phyloP scores from a whole-genome alignment of 2,888 invertebrate genomes.

The Drosophila mercatorum region DNA sequence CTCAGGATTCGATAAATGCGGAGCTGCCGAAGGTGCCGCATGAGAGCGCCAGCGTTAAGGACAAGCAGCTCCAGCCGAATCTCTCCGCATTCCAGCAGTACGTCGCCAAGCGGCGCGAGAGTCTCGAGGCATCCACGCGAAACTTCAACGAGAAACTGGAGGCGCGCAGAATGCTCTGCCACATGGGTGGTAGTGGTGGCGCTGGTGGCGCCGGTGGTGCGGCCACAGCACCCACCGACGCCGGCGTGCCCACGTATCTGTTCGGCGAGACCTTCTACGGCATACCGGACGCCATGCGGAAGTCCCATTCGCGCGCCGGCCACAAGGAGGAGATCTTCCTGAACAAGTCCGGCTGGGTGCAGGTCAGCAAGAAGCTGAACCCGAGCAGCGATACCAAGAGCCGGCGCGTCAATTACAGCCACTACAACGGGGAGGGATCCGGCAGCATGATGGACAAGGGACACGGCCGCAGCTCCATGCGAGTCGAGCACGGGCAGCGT shows the following conservation, averaged over 20 bases:
- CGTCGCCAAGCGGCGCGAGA: conserved; percentile 82
- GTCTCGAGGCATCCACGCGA: conserved; percentile 82
- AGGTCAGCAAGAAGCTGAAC: conserved; percentile 84
- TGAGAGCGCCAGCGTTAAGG: conserved; percentile 25
- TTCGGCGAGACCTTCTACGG: conserved; percentile 82
- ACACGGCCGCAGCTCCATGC: conserved; percentile 67
- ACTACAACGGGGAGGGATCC: conserved; percentile 68
- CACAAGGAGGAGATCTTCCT: conserved; percentile 83
- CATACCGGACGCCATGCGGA: conserved; percentile 43
- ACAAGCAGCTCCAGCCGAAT: conserved; percentile 37
- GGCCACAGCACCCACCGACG: conserved; percentile 19
- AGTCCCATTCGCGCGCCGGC: conserved; percentile 51
- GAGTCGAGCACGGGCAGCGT: conserved; percentile 74
- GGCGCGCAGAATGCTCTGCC: conserved; percentile 84
- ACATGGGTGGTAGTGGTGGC: conserved; percentile 67
- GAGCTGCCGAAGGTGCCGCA: conserved; percentile 28
- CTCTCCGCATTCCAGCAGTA: conserved; percentile 79
- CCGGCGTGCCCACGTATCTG: conserved; percentile 82
- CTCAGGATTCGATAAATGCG: conserved; percentile 34
- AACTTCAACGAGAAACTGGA: conserved; percentile 83
- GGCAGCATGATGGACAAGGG: conserved; percentile 9
- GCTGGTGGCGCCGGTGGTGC: conserved; percentile 33
- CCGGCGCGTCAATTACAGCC: conserved; percentile 71
- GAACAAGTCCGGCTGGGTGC: conserved; percentile 86
- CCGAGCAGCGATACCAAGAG: conserved; percentile 81